A percentile compares a stretch with the other conserved stretches of the same genome.
These are phyloP conservation scores for Nudaria mundana DNA, from an alignment of 2,888 invertebrate species.

Conservation along the genomic window DNA sequence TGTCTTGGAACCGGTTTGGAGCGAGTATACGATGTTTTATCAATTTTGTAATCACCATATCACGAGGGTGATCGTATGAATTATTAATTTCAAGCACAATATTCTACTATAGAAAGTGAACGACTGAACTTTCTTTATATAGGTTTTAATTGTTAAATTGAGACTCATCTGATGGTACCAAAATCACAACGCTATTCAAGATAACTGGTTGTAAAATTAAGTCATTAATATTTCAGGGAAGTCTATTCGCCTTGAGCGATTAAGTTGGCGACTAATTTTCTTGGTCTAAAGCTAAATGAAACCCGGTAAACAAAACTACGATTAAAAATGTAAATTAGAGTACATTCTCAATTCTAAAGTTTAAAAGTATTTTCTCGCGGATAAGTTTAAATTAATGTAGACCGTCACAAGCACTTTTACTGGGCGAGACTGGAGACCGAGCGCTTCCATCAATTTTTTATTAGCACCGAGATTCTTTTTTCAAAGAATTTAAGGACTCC, in stretches of 20 bases:
- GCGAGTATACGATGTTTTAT: no score
- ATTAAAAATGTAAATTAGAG: slow-evolving; percentile 71
- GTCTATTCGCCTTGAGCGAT: slow-evolving; percentile 24
- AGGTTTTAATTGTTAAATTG: not conserved
- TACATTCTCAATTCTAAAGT: slow-evolving; percentile 67
- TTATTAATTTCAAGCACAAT: no score
- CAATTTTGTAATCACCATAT: no score
- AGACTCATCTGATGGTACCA: not conserved
- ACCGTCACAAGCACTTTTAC: slow-evolving; percentile 59
- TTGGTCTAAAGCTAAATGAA: slow-evolving; percentile 49
- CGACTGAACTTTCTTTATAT: not conserved
- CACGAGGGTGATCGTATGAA: no score
- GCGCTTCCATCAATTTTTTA: slow-evolving; percentile 65
- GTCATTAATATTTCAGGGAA: slow-evolving; percentile 26
- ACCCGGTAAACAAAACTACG: slow-evolving; percentile 56
- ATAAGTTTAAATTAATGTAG: slow-evolving; percentile 74
- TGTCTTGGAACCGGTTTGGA: no score
- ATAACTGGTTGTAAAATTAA: slow-evolving; percentile 20
- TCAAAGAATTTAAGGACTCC: slow-evolving; percentile 45
- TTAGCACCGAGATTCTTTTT: slow-evolving; percentile 56
- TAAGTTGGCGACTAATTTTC: slow-evolving; percentile 34
- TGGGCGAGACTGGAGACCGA: slow-evolving; percentile 35
- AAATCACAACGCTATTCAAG: slow-evolving; percentile 8
- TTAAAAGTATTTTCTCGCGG: slow-evolving; percentile 66
- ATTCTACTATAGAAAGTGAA: no score